These are phyloP conservation scores for Mugil cephalus DNA, from an alignment of 2,113 vertebrate genomes.

Conservation along the genomic window DNA sequence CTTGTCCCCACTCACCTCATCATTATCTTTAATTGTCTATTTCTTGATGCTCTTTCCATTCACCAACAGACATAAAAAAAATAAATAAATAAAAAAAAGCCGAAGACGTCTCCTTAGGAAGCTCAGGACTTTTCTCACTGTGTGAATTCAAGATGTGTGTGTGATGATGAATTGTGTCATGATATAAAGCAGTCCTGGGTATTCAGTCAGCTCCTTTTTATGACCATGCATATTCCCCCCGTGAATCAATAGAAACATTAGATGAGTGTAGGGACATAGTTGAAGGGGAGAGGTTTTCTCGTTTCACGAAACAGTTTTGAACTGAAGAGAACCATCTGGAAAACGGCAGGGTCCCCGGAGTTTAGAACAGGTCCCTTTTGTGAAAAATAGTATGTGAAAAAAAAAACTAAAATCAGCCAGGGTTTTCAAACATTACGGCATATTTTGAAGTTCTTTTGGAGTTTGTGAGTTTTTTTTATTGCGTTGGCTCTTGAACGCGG, in stretches of 20 bases:
- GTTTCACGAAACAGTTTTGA: conserved; percentile 70
- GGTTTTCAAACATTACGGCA: conserved; percentile 84
- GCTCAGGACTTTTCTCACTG: conserved; percentile 13
- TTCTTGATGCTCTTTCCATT: conserved; percentile 46
- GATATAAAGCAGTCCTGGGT: conserved; percentile 74
- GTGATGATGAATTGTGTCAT: conserved; percentile 74
- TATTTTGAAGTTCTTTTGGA: conserved; percentile 86
- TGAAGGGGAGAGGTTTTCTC: conserved; percentile 74
- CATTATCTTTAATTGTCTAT: conserved; percentile 68
- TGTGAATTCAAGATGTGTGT: conserved; percentile 33
- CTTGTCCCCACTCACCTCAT: conserved; percentile 65
- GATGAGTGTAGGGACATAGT: conserved; percentile 66
- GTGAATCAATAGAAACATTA: conserved; percentile 78
- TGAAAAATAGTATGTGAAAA: conserved; percentile 81
- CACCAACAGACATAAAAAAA: conserved; percentile 43
- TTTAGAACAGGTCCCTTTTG: conserved; percentile 85
- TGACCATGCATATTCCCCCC: conserved; percentile 60
- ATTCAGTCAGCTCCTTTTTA: conserved; percentile 76
- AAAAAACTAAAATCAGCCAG: conserved; percentile 68
- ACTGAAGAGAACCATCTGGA: conserved; percentile 86
- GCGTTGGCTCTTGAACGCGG: conserved; percentile 79
- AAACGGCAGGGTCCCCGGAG: conserved; percentile 73
- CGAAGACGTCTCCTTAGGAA: conserved; percentile 53
- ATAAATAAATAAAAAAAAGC: conserved; percentile 51
- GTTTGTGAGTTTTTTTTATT: conserved; percentile 86